A percentile compares a stretch with the other conserved stretches of the same genome.
phyloP scores from a whole-genome alignment of 2,113 vertebrate species.

The Daubentonia madagascariensis region DNA sequence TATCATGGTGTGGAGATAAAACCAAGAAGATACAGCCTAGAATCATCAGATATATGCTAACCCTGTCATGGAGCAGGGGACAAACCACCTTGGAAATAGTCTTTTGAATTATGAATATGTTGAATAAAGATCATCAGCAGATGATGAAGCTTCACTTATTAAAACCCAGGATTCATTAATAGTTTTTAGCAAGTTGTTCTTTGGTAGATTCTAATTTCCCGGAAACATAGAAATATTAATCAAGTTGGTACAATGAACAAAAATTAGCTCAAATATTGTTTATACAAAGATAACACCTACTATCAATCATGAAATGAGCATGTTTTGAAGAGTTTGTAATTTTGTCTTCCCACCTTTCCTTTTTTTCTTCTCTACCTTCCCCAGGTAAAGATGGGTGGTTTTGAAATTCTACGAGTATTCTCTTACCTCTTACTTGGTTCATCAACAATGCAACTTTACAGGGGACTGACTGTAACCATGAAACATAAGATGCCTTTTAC shows the following conservation, averaged over 20 bases:
- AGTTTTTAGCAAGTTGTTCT: background rate
- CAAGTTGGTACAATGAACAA: background rate
- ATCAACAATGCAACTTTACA: background rate
- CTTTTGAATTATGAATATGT: background rate
- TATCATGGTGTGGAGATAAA: background rate
- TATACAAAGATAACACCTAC: background rate
- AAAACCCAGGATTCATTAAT: background rate
- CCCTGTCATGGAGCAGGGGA: background rate
- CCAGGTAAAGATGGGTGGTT: background rate
- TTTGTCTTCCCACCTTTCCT: background rate
- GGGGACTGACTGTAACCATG: background rate
- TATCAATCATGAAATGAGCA: background rate
- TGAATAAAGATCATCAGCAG: background rate
- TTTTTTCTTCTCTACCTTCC: background rate
- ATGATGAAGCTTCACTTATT: background rate
- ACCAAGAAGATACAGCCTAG: background rate
- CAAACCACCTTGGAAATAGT: background rate
- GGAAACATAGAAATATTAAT: slow-evolving; percentile 7
- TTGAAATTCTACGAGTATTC: background rate
- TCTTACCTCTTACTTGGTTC: background rate
- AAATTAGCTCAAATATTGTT: background rate
- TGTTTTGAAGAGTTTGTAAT: background rate
- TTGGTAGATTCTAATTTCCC: background rate
- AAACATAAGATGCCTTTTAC: background rate
- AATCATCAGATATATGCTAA: background rate